These are phyloP conservation scores for Acridotheres tristis DNA, from an alignment of 2,797 vertebrate genomes.

Conservation along the genomic window DNA sequence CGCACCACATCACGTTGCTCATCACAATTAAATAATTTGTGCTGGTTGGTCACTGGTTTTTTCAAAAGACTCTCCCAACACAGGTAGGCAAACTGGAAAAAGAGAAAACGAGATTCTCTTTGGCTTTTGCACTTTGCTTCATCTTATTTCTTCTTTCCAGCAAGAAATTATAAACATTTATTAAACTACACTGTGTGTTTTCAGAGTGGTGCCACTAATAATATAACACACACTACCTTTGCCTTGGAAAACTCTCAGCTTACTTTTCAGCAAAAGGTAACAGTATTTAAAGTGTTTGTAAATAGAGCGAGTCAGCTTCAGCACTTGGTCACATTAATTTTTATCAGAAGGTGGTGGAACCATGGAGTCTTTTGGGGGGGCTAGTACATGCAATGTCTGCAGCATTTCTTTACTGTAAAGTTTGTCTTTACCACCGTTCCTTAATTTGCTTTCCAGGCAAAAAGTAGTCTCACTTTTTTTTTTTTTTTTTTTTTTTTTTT, in stretches of 20 bases:
- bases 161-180: background rate
- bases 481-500: background rate
- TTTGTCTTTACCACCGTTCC: background rate
- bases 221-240: background rate
- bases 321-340: background rate
- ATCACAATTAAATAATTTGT: background rate
- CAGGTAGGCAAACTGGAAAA: background rate
- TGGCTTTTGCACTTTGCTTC: background rate
- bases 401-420: background rate
- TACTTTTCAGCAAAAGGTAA: background rate
- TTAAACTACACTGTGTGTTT: background rate
- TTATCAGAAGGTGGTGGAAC: background rate
- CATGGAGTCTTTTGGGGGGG: background rate
- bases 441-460: background rate
- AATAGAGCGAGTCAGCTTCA: background rate
- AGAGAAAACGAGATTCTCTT: background rate
- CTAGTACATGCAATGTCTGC: background rate
- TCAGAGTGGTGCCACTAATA: background rate
- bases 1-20: background rate
- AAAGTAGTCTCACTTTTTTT: background rate
- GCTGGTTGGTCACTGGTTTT: background rate
- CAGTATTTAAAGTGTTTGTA: background rate
- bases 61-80: background rate
- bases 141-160: background rate
- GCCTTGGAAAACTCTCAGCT: background rate